Conservation (phyloP, 2,888 invertebrate genomes). For the Habroteleia sp. region DNA sequence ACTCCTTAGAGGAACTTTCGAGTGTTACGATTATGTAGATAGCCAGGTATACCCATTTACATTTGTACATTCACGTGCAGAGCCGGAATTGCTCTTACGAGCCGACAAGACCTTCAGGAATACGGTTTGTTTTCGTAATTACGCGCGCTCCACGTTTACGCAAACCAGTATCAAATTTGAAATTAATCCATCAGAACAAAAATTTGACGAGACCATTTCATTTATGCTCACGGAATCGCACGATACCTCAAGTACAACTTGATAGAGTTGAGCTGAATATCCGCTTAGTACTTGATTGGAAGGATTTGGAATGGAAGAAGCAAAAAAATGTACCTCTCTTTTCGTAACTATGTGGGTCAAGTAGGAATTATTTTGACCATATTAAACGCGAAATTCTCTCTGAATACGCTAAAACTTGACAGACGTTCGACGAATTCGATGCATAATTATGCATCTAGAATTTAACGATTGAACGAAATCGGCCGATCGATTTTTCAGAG, state of each 20-base stretch:
- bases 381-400: slow-evolving; percentile 25
- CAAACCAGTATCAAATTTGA: slow-evolving; percentile 26
- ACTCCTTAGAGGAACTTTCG: slow-evolving; percentile 63
- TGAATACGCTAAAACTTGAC: slow-evolving; percentile 13
- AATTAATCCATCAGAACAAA: slow-evolving; percentile 35
- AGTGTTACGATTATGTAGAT: slow-evolving; percentile 60
- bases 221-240: slow-evolving; percentile 14
- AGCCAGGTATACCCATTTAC: slow-evolving; percentile 57
- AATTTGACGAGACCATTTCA: slow-evolving; percentile 21
- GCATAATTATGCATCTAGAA: slow-evolving; percentile 3
- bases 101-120: slow-evolving; percentile 42
- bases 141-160: slow-evolving; percentile 26
- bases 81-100: slow-evolving; percentile 46
- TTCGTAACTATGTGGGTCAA: slow-evolving; percentile 24
- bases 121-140: slow-evolving; percentile 50
- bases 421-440: not conserved
- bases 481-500: not conserved
- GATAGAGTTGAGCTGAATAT: slow-evolving; percentile 26
- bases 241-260: slow-evolving; percentile 19
- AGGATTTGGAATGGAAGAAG: slow-evolving; percentile 8
- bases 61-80: slow-evolving; percentile 54
- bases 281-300: slow-evolving; percentile 22
- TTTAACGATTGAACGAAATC: not conserved
- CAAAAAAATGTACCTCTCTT: slow-evolving; percentile 2
- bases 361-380: slow-evolving; percentile 20